Evolutionary conservation across 2,888 invertebrate species (phyloP), one percentile per base, ranked within the genome.

Genomic region (Coelinius sp.): DNA sequence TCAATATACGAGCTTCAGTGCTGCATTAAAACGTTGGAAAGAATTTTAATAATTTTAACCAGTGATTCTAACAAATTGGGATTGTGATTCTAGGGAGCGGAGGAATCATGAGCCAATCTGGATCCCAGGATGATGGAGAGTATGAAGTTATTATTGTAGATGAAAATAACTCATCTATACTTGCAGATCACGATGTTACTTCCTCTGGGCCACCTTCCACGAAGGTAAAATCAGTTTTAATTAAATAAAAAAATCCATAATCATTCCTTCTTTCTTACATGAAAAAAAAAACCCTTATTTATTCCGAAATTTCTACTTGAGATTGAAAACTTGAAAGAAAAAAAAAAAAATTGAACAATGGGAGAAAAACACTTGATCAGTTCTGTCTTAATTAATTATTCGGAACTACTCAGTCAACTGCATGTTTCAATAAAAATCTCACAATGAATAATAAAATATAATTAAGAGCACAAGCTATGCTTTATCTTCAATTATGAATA

Each of bases 101-200:
- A 71, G 87, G 86, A 72, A 84, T 87, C 66, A 86, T 86, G 80
- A 87, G 85, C 74, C 87, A 87, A 56, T 84, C 86, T 1, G 87
- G 85, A 76, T 86, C 87, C 22, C 92, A 92, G 71, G 95, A 95
- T 85, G 95, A 95, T 84, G 93, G 93, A 73, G 95, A 95, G 84
- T 95, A 95, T 86, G 95, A 96, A 84, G 95, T 96, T 81, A 96
- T 96, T 85, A 95, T 95, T 75, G 95, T 95, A 82, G 96, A 96
- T 85, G 96, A 96, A 86, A 95, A 94, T 85, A 95, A 95, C 89
- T 94, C 96, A 0, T 94, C 94, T 12, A 92, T 92, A 75, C 89
- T 95, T 78, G 93, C 94, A 64, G 95, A 95, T 83, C 92, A 94
- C 85, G 95, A 95, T 83, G 92, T 95, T 17, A 91, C 92, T 77